Evolutionary conservation across 2,888 invertebrate species (phyloP).

Genomic region (Ornithoptera priamus): DNA sequence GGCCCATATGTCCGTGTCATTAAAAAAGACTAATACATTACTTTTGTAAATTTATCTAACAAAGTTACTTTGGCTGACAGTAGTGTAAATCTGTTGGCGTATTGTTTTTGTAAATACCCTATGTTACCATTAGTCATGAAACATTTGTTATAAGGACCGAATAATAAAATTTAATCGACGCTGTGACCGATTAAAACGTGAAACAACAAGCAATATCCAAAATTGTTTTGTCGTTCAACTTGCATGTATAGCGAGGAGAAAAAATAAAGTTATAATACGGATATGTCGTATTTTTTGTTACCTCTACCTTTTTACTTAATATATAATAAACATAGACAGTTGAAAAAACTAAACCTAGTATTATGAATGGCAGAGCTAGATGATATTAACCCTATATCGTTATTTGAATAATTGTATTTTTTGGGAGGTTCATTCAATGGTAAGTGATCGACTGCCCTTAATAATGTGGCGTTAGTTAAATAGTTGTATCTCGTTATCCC

Average conservation of each 20-base stretch:
- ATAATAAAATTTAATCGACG: conserved; percentile 55
- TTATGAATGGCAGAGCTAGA: too few relatives aligned
- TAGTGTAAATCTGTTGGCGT: conserved; percentile 12
- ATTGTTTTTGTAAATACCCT: conserved; percentile 37
- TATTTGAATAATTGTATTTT: too few relatives aligned
- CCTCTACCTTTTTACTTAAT: conserved; percentile 7
- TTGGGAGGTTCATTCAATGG: too few relatives aligned
- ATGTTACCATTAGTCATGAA: conserved; percentile 59
- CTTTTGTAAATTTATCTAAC: conserved; percentile 1
- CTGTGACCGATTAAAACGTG: conserved; percentile 33
- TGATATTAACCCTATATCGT: too few relatives aligned
- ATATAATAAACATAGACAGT: too few relatives aligned
- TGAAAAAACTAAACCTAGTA: too few relatives aligned
- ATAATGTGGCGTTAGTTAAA: too few relatives aligned
- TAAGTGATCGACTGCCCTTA: too few relatives aligned
- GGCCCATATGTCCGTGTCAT: conserved; percentile 48
- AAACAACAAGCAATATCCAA: conserved; percentile 47
- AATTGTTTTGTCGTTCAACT: conserved; percentile 69
- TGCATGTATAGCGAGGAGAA: conserved; percentile 74
- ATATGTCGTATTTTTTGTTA: conserved; percentile 40
- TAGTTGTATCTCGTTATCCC: too few relatives aligned
- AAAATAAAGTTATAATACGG: conserved; percentile 65
- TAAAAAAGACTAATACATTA: conserved; percentile 10
- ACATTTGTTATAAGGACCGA: conserved; percentile 40
- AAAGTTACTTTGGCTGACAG: conserved; percentile 20